A percentile compares a stretch with the other conserved stretches of the same genome.
These are phyloP conservation scores for Scylla paramamosain DNA, from an alignment of 1,140 invertebrate species.

Conservation along the genomic window DNA sequence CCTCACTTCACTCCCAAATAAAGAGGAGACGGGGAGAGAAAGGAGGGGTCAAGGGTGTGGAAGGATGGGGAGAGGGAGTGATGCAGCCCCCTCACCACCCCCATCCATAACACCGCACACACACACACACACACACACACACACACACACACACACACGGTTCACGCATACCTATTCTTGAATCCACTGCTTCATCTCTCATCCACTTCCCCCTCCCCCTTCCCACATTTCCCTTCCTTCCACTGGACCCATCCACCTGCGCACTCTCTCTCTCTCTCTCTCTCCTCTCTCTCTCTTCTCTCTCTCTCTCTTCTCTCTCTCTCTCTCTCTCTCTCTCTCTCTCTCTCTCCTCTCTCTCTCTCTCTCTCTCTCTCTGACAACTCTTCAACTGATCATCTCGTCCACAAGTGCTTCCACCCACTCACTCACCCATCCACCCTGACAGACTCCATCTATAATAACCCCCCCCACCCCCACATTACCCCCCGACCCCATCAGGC, in stretches of 20 bases:
- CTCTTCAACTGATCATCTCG: background rate
- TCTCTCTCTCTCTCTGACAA: background rate
- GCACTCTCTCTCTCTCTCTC: background rate
- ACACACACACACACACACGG: background rate
- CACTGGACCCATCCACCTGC: no score
- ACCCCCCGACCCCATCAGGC: background rate
- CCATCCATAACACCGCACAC: background rate
- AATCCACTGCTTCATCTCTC: background rate
- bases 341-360: background rate
- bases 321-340: background rate
- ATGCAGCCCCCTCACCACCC: background rate
- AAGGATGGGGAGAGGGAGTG: background rate
- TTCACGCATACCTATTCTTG: background rate
- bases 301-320: background rate
- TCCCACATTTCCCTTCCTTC: background rate
- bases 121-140: constrained; percentile 7
- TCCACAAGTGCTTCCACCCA: background rate
- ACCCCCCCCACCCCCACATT: background rate
- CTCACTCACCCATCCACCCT: background rate
- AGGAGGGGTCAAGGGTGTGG: constrained; percentile 14
- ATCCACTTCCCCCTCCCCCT: background rate
- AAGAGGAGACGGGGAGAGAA: constrained; percentile 10
- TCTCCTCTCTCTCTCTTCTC: background rate
- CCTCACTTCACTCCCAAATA: background rate
- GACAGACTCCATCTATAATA: background rate